phyloP scores from a whole-genome alignment of 2,113 vertebrate genomes.

The Shinisaurus crocodilurus region DNA sequence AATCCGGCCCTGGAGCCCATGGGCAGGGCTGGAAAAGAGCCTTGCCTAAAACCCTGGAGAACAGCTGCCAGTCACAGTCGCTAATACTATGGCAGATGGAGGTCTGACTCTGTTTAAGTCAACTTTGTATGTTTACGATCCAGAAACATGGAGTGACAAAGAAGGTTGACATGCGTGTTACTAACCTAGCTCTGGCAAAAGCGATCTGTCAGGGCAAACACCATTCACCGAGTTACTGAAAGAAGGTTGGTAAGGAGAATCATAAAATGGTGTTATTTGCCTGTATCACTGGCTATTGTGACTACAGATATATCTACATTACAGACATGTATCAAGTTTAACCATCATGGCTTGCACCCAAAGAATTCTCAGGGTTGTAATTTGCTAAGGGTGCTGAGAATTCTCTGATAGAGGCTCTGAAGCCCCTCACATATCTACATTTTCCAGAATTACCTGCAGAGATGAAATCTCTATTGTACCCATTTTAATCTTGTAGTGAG shows the following conservation, averaged over 20 bases:
- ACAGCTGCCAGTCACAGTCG: not conserved
- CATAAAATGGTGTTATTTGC: not conserved
- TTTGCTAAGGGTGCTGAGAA: not conserved
- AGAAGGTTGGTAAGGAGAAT: not conserved
- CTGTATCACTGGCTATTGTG: not conserved
- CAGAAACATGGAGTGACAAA: not conserved
- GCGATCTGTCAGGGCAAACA: not conserved
- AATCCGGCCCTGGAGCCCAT: too few relatives aligned
- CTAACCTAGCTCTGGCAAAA: not conserved
- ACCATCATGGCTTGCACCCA: not conserved
- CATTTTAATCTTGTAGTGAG: not conserved
- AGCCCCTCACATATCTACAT: not conserved
- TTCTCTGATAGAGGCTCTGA: not conserved
- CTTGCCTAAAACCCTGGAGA: not conserved
- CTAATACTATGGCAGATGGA: not conserved
- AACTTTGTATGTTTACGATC: not conserved
- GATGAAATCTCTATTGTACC: not conserved
- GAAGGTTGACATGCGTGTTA: not conserved
- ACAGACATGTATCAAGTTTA: not conserved
- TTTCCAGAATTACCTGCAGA: not conserved
- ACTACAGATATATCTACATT: not conserved
- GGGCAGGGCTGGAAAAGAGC: not conserved
- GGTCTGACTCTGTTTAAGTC: not conserved
- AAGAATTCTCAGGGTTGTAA: not conserved
- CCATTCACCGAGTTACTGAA: not conserved